Evolutionary conservation across 2,888 invertebrate genomes (phyloP).

Genomic region (Mylabris sibirica): DNA sequence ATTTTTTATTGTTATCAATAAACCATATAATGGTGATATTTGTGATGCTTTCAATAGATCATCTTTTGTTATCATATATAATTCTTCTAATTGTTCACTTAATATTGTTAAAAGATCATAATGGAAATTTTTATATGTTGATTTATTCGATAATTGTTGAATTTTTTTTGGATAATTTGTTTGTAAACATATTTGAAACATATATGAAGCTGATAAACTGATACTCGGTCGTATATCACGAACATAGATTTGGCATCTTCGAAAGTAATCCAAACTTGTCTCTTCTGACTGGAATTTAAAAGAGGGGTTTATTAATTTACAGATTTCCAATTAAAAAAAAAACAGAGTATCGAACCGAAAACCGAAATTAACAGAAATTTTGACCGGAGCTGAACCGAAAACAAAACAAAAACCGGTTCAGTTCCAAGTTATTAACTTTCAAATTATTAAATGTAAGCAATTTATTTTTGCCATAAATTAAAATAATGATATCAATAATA

Average conservation of each 20-base stretch:
- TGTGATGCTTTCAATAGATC: conserved; percentile 22
- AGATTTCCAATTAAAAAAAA: too few relatives aligned
- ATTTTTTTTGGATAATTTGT: conserved; percentile 43
- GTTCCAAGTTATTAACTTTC: too few relatives aligned
- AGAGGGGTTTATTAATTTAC: neutral
- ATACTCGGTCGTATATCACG: conserved; percentile 78
- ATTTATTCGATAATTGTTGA: conserved; percentile 12
- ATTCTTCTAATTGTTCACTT: conserved; percentile 39
- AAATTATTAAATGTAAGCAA: too few relatives aligned
- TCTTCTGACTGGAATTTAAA: conserved; percentile 26
- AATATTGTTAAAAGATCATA: conserved; percentile 36
- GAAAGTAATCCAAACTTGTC: conserved; percentile 44
- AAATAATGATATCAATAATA: too few relatives aligned
- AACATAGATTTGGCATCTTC: conserved; percentile 61
- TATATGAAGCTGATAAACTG: conserved; percentile 77
- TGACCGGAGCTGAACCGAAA: too few relatives aligned
- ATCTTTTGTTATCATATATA: conserved; percentile 25
- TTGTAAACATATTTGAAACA: conserved; percentile 61
- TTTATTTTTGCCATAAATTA: too few relatives aligned
- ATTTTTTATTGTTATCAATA: conserved; percentile 18
- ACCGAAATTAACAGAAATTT: too few relatives aligned
- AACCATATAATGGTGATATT: conserved; percentile 23
- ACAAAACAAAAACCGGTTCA: too few relatives aligned
- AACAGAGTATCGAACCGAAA: too few relatives aligned
- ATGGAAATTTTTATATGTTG: conserved; percentile 18